Evolutionary conservation across 2,888 invertebrate genomes (phyloP).

Genomic region (Pheosia tremula): DNA sequence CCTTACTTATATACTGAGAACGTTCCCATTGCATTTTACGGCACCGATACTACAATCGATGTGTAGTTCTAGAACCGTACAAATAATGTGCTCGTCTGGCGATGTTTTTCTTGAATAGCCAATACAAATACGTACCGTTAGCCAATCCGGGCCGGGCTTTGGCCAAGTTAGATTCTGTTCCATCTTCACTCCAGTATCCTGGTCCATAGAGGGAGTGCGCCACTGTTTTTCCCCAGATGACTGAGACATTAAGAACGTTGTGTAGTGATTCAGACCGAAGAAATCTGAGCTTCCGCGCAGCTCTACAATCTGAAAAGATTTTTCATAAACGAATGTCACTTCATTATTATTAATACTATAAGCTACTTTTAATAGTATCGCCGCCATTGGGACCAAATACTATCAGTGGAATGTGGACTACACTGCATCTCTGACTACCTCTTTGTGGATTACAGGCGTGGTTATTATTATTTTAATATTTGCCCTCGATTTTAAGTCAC

Average conservation of each 20-base stretch:
- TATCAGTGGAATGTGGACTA: no score
- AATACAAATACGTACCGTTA: slow-evolving; percentile 56
- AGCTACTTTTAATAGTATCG: no score
- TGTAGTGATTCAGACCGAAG: slow-evolving; percentile 86
- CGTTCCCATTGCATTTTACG: no score
- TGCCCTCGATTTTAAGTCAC: background rate
- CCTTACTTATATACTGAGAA: no score
- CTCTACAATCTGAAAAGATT: slow-evolving; percentile 57
- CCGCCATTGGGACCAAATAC: no score
- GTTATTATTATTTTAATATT: background rate
- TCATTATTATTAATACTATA: no score
- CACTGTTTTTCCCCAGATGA: slow-evolving; percentile 56
- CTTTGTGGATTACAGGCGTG: no score
- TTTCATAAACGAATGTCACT: background rate
- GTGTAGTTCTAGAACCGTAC: no score
- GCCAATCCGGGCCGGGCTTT: slow-evolving; percentile 70
- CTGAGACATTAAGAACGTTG: slow-evolving; percentile 69
- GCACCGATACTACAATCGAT: no score
- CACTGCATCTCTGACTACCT: no score
- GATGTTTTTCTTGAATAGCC: background rate
- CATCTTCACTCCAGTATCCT: slow-evolving; percentile 64
- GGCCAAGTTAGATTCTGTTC: slow-evolving; percentile 71
- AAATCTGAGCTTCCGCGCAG: slow-evolving; percentile 81
- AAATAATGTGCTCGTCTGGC: no score
- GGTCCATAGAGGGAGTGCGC: slow-evolving; percentile 65